Evolutionary conservation across 2,113 vertebrate species (phyloP).

Genomic region (Malurus elegans): DNA sequence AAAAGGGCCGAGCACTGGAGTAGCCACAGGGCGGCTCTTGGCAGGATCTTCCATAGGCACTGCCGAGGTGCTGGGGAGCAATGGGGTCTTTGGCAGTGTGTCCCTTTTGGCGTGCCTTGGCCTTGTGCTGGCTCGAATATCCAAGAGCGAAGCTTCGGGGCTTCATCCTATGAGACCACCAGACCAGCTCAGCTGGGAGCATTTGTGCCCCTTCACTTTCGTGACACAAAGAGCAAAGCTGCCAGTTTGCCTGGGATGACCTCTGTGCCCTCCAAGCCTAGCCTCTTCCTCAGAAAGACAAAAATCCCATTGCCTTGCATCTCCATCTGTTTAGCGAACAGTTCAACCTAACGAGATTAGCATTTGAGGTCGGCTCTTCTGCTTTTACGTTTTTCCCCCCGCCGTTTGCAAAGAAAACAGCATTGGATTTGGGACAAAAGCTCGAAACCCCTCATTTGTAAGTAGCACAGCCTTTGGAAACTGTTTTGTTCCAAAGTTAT

Average conservation of each 20-base stretch:
- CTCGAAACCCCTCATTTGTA: conserved; percentile 46
- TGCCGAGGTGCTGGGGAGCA: rapidly evolving
- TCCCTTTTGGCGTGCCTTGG: background rate
- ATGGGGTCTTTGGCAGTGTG: background rate
- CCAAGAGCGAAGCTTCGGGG: rapidly evolving
- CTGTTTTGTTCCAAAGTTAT: conserved; percentile 41
- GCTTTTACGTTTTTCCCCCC: background rate
- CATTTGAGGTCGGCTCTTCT: conserved; percentile 37
- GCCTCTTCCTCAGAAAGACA: conserved; percentile 32
- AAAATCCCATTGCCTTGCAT: conserved; percentile 41
- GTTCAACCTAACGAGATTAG: conserved; percentile 74
- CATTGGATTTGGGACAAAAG: conserved; percentile 58
- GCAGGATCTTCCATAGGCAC: background rate
- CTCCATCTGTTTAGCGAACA: conserved; percentile 65
- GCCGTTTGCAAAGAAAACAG: conserved; percentile 53
- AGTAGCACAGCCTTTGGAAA: conserved; percentile 43
- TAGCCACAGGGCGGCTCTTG: background rate
- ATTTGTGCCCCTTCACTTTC: conserved; percentile 8
- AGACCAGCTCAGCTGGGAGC: background rate
- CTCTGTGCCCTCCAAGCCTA: conserved; percentile 39
- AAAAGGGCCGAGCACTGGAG: rapidly evolving
- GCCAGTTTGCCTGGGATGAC: conserved; percentile 39
- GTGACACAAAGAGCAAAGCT: conserved; percentile 50
- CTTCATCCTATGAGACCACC: background rate
- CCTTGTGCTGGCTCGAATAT: background rate